Evolutionary conservation across 2,797 vertebrate species (phyloP).

Genomic region (Chanos chanos): DNA sequence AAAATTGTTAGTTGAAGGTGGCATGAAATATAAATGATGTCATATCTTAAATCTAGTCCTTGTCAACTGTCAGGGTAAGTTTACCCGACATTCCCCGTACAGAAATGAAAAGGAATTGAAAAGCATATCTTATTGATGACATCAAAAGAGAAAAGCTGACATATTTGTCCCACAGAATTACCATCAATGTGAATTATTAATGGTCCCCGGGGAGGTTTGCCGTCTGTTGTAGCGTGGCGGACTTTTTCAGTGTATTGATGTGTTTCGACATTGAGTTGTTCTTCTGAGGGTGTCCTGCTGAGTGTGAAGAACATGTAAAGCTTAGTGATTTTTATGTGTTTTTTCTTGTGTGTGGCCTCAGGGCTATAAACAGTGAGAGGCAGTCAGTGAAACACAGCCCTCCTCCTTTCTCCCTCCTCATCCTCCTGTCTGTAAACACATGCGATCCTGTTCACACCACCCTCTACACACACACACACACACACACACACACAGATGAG

Average conservation of each 20-base stretch:
- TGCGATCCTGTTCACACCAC: too few species aligned
- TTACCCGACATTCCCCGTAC: conserved; percentile 42
- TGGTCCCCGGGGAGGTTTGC: conserved; percentile 35
- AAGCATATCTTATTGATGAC: conserved; percentile 60
- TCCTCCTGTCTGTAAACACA: neutral
- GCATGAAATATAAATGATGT: conserved; percentile 50
- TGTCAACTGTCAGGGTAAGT: conserved; percentile 44
- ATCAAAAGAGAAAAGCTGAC: conserved; percentile 58
- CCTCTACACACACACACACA: too few species aligned
- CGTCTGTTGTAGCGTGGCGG: conserved; percentile 35
- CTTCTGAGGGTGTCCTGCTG: neutral
- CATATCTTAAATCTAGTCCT: conserved; percentile 35
- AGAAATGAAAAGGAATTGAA: conserved; percentile 54
- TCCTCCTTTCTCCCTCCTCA: neutral
- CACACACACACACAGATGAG: conserved; percentile 22
- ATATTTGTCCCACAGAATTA: conserved; percentile 46
- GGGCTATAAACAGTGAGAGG: conserved; percentile 13
- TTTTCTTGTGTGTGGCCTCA: neutral
- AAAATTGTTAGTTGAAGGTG: too few species aligned
- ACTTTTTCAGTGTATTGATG: conserved; percentile 42
- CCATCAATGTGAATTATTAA: conserved; percentile 47
- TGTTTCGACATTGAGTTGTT: conserved; percentile 36
- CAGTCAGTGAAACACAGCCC: too few species aligned
- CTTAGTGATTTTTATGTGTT: neutral
- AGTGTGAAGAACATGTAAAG: neutral